Conservation (phyloP, 2,113 vertebrate species). For the Myotis lucifugus region DNA sequence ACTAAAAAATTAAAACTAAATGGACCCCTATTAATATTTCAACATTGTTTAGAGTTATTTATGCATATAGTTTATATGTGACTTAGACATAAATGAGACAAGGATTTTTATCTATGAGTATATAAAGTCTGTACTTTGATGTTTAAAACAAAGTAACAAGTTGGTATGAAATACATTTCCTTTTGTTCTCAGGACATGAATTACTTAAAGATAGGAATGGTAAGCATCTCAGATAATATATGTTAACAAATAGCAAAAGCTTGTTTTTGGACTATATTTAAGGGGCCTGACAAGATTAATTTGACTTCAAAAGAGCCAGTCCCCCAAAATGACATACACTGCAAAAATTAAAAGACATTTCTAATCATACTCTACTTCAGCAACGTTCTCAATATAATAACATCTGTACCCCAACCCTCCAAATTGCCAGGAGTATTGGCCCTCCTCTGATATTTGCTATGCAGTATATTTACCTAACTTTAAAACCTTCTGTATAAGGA, state of each 20-base stretch:
- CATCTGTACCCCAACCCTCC: not conserved
- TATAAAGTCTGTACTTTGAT: slow-evolving; percentile 12
- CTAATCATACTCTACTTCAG: not conserved
- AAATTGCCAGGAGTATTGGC: not conserved
- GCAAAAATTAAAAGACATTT: not conserved
- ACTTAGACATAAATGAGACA: slow-evolving; percentile 31
- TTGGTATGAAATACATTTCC: slow-evolving; percentile 18
- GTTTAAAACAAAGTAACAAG: slow-evolving; percentile 47
- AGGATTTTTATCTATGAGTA: slow-evolving; percentile 33
- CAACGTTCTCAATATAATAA: not conserved
- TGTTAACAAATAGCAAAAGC: not conserved
- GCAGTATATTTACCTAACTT: slow-evolving; percentile 28
- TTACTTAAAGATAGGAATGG: not conserved
- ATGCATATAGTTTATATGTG: slow-evolving; percentile 19
- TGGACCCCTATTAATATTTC: slow-evolving; percentile 13
- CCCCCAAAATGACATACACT: not conserved
- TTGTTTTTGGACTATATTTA: not conserved
- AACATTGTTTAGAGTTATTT: slow-evolving; percentile 19
- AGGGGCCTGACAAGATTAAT: slow-evolving; percentile 33
- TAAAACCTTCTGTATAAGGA: not conserved
- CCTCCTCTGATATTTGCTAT: not conserved
- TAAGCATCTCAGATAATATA: slow-evolving; percentile 16
- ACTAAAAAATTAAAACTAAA: slow-evolving; percentile 42
- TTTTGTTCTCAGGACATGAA: slow-evolving; percentile 40
- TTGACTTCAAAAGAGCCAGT: slow-evolving; percentile 34